Conservation (phyloP, 35 echinoderm and acorn worm genomes). For the Diadema setosum region DNA sequence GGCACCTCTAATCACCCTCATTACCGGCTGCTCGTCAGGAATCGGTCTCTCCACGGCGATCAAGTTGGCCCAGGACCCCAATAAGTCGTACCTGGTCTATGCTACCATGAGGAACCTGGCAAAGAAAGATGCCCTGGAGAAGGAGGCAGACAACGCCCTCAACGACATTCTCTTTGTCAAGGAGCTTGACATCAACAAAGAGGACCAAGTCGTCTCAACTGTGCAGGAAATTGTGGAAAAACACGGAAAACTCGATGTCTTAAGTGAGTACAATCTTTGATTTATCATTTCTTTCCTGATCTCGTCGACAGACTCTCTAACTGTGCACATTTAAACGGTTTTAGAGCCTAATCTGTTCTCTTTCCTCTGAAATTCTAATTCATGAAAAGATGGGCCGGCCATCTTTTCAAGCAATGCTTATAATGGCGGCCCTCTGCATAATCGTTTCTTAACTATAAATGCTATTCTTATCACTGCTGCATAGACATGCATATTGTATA, state of each 20-base stretch:
- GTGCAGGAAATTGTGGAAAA: neutral
- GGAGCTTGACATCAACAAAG: constrained; percentile 30
- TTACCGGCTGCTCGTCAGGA: constrained; percentile 57
- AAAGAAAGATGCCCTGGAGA: neutral
- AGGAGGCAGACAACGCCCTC: neutral
- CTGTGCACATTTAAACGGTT: neutral
- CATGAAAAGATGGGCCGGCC: too few species aligned
- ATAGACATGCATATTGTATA: too few species aligned
- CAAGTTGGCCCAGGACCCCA: neutral
- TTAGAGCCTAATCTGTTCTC: too few species aligned
- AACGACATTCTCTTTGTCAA: constrained; percentile 4
- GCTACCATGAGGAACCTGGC: constrained; percentile 26
- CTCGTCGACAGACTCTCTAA: neutral
- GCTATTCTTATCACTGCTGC: too few species aligned
- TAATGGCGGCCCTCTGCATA: too few species aligned
- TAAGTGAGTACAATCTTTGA: neutral
- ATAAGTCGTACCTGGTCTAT: constrained; percentile 27
- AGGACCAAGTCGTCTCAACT: neutral
- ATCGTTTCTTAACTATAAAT: too few species aligned
- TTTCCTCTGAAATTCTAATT: too few species aligned
- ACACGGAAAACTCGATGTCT: constrained; percentile 28
- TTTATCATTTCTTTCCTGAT: neutral
- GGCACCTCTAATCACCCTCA: neutral
- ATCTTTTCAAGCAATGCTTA: too few species aligned
- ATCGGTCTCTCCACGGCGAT: constrained; percentile 42